Percentiles rank a stretch among this genome's conserved stretches.
These are phyloP conservation scores for Xiphophorus hellerii DNA, from an alignment of 2,113 vertebrate genomes.

Conservation along the genomic window DNA sequence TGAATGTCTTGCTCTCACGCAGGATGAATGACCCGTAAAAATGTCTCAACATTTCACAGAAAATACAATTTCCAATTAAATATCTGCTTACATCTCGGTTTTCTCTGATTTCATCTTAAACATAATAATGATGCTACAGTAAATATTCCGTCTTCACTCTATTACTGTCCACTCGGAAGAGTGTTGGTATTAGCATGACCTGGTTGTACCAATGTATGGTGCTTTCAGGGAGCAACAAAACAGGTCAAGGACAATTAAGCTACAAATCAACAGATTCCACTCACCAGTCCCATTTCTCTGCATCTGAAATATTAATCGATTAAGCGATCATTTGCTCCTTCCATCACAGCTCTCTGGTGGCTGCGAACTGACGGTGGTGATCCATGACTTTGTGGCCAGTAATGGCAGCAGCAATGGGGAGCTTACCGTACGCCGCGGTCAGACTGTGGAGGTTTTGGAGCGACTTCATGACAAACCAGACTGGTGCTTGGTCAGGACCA, in stretches of 20 bases:
- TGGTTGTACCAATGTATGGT: neutral
- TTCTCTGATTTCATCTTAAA: neutral
- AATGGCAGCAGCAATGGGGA: slow-evolving; percentile 88
- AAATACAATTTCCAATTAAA: too few species aligned
- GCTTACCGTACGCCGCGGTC: slow-evolving; percentile 91
- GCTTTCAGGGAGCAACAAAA: neutral
- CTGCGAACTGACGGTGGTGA: slow-evolving; percentile 94
- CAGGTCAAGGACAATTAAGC: neutral
- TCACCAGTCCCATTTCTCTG: neutral
- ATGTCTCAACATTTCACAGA: too few species aligned
- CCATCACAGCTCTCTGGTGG: slow-evolving; percentile 88
- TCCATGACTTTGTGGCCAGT: slow-evolving; percentile 92
- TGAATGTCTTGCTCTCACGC: neutral
- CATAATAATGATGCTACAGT: neutral
- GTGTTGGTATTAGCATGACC: too few species aligned
- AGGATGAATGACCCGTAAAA: neutral
- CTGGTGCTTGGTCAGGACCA: slow-evolving; percentile 95
- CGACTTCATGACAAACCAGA: slow-evolving; percentile 92
- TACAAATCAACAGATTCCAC: neutral
- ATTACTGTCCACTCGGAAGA: too few species aligned
- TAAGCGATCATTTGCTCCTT: slow-evolving; percentile 9
- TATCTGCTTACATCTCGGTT: neutral
- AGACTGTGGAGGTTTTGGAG: slow-evolving; percentile 94
- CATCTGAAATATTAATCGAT: neutral
- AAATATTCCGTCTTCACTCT: too few species aligned